phyloP scores from a whole-genome alignment of 2,113 vertebrate genomes.

The Tragelaphus scriptus region DNA sequence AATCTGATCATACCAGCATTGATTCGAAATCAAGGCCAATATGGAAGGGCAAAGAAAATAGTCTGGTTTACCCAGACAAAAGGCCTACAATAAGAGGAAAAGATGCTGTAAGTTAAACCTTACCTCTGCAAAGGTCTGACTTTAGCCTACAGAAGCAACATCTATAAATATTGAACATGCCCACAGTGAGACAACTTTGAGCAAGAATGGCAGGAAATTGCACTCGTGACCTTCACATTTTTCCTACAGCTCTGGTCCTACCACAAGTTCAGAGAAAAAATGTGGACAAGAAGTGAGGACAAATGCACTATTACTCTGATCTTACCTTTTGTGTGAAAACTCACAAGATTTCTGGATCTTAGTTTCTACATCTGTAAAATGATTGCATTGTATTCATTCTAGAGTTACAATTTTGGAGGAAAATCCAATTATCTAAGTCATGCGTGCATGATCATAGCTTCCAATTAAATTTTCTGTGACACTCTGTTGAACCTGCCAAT shows the following conservation, averaged over 20 bases:
- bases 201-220: neutral
- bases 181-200: neutral
- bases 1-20: neutral
- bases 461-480: neutral
- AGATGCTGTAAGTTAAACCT: neutral
- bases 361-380: neutral
- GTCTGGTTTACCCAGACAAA: neutral
- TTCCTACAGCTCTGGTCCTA: neutral
- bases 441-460: neutral
- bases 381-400: neutral
- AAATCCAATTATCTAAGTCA: neutral
- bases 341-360: neutral
- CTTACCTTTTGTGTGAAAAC: neutral
- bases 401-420: neutral
- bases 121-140: neutral
- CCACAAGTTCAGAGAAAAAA: constrained; percentile 21
- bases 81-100: neutral
- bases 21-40: neutral
- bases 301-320: neutral
- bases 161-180: neutral
- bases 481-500: neutral
- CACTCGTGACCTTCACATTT: neutral
- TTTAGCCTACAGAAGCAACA: constrained; percentile 5
- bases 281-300: neutral
- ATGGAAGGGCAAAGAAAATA: neutral